Evolutionary conservation across 2,888 invertebrate species (phyloP), one percentile per base, ranked within the genome.

Genomic region (Dascillus cervinus): DNA sequence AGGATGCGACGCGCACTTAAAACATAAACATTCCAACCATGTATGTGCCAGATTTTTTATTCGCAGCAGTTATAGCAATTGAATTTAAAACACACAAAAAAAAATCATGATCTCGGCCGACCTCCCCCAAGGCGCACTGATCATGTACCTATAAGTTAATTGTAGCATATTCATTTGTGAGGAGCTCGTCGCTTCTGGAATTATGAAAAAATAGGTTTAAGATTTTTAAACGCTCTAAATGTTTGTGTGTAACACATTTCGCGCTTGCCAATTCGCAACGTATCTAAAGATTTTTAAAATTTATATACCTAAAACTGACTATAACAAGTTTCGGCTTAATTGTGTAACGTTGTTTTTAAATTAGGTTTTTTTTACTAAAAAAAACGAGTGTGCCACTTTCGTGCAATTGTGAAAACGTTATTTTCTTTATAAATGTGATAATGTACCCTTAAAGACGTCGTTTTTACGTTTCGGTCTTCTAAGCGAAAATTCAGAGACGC

Each of bases 21-120:
- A 65, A 67, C 61, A 56, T 25, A 68, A 71, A 72, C 72, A 72
- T 72, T 73, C 72, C 72, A 72, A 73, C 71, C 72, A 69, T 71
- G 67, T 70, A 72, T 71, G 73, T 73, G 73, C 73, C 72, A 73
- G 72, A 72, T 69, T 71, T 71, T 72, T 71, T 71, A 64, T 64
- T 62, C 60, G 58, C 60, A 60, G 60, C 58, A 53, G 58, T 59
- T 56, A 58, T 53, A 49, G 52, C 52, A 37, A 39, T 41, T 32
- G 43, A 46, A 42, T 39, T 46, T 35, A 47, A 32, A 40, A 42
- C 35, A 34, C 37, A 46, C 45, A 38, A 49, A 55, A 35, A 29
- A 40, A 37, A 37, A 23, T 39, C 37, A 39, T 41, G 44, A 36
- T 44, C 44, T 44, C 43, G 41, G 38, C 39, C 43, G 29, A 37